Evolutionary conservation across 1,140 invertebrate genomes (phyloP).

Genomic region (Cephus cinctus): DNA sequence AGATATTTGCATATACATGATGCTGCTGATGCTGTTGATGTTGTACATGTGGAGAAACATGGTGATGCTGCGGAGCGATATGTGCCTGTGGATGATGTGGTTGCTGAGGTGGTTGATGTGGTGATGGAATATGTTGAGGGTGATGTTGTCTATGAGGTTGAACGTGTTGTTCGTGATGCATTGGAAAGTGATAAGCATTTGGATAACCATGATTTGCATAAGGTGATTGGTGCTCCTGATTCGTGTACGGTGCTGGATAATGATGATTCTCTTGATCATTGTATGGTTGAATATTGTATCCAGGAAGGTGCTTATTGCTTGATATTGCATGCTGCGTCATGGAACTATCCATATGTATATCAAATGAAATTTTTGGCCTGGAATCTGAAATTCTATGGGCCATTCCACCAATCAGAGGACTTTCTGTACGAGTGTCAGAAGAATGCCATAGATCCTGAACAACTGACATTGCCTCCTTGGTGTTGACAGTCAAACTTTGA

Average conservation of each 20-base stretch:
- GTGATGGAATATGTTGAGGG: conserved; percentile 17
- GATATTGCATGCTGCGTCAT: conserved; percentile 56
- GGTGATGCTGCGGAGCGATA: conserved; percentile 5
- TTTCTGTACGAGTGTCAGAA: conserved; percentile 20
- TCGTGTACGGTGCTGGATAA: conserved; percentile 31
- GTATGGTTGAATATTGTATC: conserved; percentile 36
- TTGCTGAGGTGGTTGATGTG: conserved; percentile 22
- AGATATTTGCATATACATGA: conserved; percentile 26
- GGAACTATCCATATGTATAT: conserved; percentile 63
- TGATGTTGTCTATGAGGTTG: conserved; percentile 39
- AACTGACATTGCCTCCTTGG: conserved; percentile 58
- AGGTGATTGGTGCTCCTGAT: conserved; percentile 39
- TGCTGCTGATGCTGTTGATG: conserved; percentile 16
- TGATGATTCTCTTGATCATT: conserved; percentile 47
- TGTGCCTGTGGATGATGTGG: conserved; percentile 8
- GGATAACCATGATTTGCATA: conserved; percentile 41
- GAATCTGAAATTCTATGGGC: conserved; percentile 33
- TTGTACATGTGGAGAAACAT: conserved; percentile 1
- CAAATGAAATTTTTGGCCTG: conserved; percentile 49
- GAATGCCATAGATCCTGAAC: conserved; percentile 51
- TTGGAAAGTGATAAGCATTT: conserved; percentile 44
- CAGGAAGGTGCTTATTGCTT: conserved; percentile 40
- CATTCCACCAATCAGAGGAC: conserved; percentile 29
- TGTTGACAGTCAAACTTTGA: conserved; percentile 61
- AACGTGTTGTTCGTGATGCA: conserved; percentile 34